Percentiles rank a stretch among this genome's conserved stretches.
Conservation (phyloP, 2,888 invertebrate species). For the Euplagia quadripunctaria region DNA sequence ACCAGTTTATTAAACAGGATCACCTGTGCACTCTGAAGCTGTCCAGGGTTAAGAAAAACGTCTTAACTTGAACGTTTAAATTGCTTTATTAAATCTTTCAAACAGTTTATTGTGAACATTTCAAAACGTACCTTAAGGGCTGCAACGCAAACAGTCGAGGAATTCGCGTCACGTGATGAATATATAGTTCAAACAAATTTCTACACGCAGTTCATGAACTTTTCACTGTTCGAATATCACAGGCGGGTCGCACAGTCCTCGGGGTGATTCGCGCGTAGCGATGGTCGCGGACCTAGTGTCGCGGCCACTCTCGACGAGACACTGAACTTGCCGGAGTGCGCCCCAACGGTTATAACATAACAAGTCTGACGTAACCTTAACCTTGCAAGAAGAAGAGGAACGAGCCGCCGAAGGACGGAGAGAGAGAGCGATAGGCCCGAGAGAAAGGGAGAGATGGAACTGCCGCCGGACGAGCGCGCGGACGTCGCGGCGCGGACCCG, state of each 20-base stretch:
- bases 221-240: constrained; percentile 86
- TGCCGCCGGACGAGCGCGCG: constrained; percentile 55
- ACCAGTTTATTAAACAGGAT: constrained; percentile 78
- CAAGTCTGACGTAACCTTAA: constrained; percentile 88
- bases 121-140: constrained; percentile 71
- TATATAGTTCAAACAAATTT: constrained; percentile 81
- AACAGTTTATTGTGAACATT: not conserved
- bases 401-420: constrained; percentile 86
- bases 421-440: constrained; percentile 84
- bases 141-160: constrained; percentile 57
- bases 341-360: constrained; percentile 88
- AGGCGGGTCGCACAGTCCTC: constrained; percentile 81
- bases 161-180: constrained; percentile 71
- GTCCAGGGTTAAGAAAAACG: constrained; percentile 56
- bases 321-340: constrained; percentile 86
- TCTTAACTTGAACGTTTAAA: constrained; percentile 25
- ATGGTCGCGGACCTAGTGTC: constrained; percentile 81
- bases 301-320: constrained; percentile 86
- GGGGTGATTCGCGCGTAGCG: constrained; percentile 72
- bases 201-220: constrained; percentile 86
- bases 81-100: not conserved
- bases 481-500: constrained; percentile 51
- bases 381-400: constrained; percentile 88
- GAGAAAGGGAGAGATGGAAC: constrained; percentile 84
- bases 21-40: constrained; percentile 62